Evolutionary conservation across 2,888 invertebrate genomes (phyloP).

Genomic region (Leucania comma): DNA sequence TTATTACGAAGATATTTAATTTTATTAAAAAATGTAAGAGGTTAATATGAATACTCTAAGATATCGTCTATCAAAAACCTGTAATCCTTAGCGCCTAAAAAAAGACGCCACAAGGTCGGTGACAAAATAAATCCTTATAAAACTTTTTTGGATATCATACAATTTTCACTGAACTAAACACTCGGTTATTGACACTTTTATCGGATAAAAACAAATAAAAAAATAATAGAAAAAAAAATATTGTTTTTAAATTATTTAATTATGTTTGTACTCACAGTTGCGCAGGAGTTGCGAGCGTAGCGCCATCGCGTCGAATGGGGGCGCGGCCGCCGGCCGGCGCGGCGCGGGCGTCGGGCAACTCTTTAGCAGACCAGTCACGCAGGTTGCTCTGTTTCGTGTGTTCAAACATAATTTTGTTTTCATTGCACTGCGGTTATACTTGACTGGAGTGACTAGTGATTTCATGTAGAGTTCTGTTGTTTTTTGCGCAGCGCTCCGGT

Average conservation of each 20-base stretch:
- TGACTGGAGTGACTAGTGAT: conserved; percentile 14
- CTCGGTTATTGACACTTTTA: background rate
- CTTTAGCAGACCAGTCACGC: conserved; percentile 82
- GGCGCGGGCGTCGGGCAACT: conserved; percentile 64
- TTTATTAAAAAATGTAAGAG: conserved; percentile 6
- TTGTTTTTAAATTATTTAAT: conserved; percentile 18
- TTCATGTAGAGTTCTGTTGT: conserved; percentile 1
- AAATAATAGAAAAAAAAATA: background rate
- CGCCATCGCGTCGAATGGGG: conserved; percentile 86
- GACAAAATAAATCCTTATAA: conserved; percentile 18
- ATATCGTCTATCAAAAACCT: conserved; percentile 34
- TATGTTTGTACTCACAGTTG: conserved; percentile 76
- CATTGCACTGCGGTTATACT: conserved; percentile 52
- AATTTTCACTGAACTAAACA: background rate
- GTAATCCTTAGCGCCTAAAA: conserved; percentile 35
- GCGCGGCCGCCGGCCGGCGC: conserved; percentile 72
- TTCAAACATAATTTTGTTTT: conserved; percentile 69
- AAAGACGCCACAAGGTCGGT: conserved; percentile 46
- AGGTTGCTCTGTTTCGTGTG: conserved; percentile 75
- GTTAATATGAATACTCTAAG: background rate
- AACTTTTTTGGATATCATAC: background rate
- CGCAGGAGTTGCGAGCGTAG: conserved; percentile 86
- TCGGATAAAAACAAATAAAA: background rate
- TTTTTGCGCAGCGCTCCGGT: background rate
- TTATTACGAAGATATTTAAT: conserved; percentile 11